A percentile compares a stretch with the other conserved stretches of the same genome.
Evolutionary conservation across 2,797 vertebrate genomes (phyloP).

Genomic region (Rhadinocentrus ornatus): DNA sequence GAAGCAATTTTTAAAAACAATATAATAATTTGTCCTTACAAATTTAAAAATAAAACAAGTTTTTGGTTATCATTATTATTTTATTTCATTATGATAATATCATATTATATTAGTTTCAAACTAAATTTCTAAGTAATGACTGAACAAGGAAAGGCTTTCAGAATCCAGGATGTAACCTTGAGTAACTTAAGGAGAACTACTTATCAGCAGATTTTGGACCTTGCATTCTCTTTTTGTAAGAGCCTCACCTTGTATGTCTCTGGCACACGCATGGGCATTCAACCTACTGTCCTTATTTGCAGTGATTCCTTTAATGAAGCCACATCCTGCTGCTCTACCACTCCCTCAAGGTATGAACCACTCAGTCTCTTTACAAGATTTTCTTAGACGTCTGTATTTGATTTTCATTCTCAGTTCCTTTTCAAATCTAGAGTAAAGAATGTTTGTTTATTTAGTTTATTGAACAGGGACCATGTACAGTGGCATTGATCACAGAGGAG

Average conservation of each 20-base stretch:
- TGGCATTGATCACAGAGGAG: too few species aligned
- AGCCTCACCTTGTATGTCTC: conserved; percentile 56
- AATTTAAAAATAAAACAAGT: too few species aligned
- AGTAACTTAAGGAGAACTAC: conserved; percentile 46
- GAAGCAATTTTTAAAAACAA: not conserved
- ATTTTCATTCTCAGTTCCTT: not conserved
- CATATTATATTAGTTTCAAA: too few species aligned
- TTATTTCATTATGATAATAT: not conserved
- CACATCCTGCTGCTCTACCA: conserved; percentile 45
- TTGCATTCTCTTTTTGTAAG: conserved; percentile 66
- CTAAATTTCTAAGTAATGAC: not conserved
- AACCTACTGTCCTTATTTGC: conserved; percentile 31
- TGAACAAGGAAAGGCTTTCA: not conserved
- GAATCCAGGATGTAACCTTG: conserved; percentile 57
- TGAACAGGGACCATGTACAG: too few species aligned
- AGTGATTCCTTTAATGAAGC: conserved; percentile 34
- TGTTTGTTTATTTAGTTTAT: not conserved
- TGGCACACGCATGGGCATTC: conserved; percentile 36
- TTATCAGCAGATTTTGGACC: conserved; percentile 80
- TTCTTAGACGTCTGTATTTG: not conserved
- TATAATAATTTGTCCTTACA: not conserved
- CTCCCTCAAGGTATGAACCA: conserved; percentile 51
- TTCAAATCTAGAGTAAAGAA: not conserved
- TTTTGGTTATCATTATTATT: too few species aligned
- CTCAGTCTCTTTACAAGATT: conserved; percentile 10